Conservation (phyloP, 2,797 vertebrate genomes). For the Picus viridis region DNA sequence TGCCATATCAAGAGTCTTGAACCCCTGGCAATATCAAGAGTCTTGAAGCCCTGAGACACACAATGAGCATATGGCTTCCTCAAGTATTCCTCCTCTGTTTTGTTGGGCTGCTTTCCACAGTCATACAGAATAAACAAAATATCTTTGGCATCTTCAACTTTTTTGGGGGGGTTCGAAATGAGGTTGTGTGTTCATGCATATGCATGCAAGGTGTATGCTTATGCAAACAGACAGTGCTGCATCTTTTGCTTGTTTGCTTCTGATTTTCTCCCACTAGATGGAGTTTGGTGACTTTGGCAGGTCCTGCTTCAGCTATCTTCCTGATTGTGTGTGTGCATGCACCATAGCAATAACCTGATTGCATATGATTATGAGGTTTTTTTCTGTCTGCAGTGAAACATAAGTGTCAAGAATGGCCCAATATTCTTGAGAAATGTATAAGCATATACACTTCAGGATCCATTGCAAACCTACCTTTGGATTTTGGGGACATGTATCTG, state of each 20-base stretch:
- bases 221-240: too few species aligned
- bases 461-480: not conserved
- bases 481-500: not conserved
- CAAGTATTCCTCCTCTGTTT: not conserved
- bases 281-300: conserved; percentile 4
- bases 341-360: not conserved
- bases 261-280: conserved; percentile 49
- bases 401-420: not conserved
- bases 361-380: not conserved
- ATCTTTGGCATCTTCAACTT: not conserved
- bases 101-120: not conserved
- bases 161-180: not conserved
- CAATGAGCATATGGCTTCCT: not conserved
- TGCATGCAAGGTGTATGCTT: accelerated
- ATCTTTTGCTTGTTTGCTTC: not conserved
- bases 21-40: not conserved
- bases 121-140: not conserved
- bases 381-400: not conserved
- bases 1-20: not conserved
- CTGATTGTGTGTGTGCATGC: too few species aligned
- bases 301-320: not conserved
- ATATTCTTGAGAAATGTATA: not conserved
- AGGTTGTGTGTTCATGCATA: not conserved
- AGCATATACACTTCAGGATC: not conserved
- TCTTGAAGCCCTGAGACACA: not conserved